A percentile compares a stretch with the other conserved stretches of the same genome.
Evolutionary conservation across 2,113 vertebrate species (phyloP).

Genomic region (Gasterosteus aculeatus): DNA sequence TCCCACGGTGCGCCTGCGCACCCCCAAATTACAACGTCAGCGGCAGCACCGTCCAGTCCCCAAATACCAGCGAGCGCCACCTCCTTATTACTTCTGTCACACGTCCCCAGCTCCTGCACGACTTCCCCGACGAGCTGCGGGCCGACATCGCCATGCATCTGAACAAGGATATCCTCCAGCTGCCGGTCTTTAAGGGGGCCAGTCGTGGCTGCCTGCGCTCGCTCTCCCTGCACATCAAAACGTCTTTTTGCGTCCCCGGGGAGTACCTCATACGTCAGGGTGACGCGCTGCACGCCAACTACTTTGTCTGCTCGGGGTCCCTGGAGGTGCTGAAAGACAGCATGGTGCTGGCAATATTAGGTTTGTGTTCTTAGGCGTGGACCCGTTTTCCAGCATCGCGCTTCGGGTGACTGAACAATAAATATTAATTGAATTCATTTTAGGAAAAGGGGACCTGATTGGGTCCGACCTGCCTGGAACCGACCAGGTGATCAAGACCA

Average conservation of each 20-base stretch:
- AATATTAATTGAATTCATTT: conserved; percentile 15
- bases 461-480: conserved; percentile 88
- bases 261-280: conserved; percentile 95
- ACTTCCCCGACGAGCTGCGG: conserved; percentile 96
- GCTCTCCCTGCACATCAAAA: conserved; percentile 95
- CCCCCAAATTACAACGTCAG: conserved; percentile 22
- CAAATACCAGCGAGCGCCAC: conserved; percentile 54
- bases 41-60: conserved; percentile 35
- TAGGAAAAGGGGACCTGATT: conserved; percentile 97
- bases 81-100: conserved; percentile 53
- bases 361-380: conserved; percentile 77
- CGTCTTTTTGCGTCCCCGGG: conserved; percentile 93
- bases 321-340: conserved; percentile 93
- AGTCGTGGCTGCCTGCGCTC: conserved; percentile 95
- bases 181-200: conserved; percentile 90
- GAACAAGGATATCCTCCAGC: conserved; percentile 97
- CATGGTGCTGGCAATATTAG: conserved; percentile 94
- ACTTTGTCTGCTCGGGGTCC: conserved; percentile 95
- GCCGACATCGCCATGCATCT: conserved; percentile 98
- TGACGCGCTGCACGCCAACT: conserved; percentile 92
- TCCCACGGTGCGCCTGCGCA: background rate
- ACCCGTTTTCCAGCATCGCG: background rate
- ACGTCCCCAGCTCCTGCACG: conserved; percentile 88
- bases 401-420: background rate
- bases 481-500: conserved; percentile 92